phyloP scores from a whole-genome alignment of 2,797 vertebrate species.

The Syngnathus rostellatus region DNA sequence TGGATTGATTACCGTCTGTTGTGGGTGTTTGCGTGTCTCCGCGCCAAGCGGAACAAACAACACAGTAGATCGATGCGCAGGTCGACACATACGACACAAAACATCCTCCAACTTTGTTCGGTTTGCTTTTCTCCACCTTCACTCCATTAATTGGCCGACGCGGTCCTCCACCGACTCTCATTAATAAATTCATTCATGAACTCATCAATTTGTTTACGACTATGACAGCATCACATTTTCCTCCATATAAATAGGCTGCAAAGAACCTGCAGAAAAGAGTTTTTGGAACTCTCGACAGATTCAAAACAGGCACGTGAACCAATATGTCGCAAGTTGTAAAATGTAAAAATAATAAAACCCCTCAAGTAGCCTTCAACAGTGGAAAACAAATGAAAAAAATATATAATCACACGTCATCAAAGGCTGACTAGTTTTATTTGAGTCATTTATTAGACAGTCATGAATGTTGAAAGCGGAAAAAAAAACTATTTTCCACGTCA shows the following conservation, averaged over 20 bases:
- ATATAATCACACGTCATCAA: background rate
- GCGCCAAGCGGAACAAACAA: constrained; percentile 14
- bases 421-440: background rate
- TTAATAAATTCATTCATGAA: background rate
- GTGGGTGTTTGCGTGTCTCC: constrained; percentile 11
- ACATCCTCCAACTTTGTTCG: constrained; percentile 1
- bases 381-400: background rate
- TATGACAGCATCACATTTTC: background rate
- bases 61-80: background rate
- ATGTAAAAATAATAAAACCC: too few relatives aligned
- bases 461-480: background rate
- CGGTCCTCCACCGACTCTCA: background rate
- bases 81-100: background rate
- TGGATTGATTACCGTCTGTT: constrained; percentile 21
- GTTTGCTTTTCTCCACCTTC: background rate
- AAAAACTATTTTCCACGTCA: background rate
- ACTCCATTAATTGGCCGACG: background rate
- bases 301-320: too few relatives aligned
- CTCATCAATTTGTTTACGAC: background rate
- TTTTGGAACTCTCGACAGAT: too few relatives aligned
- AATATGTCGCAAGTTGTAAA: too few relatives aligned
- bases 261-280: too few relatives aligned
- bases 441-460: background rate
- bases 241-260: too few relatives aligned
- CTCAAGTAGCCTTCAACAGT: background rate